Evolutionary conservation across 1,140 invertebrate species (phyloP), one percentile per base, ranked within the genome.

Genomic region (Macrotrachela quadricornifera): DNA sequence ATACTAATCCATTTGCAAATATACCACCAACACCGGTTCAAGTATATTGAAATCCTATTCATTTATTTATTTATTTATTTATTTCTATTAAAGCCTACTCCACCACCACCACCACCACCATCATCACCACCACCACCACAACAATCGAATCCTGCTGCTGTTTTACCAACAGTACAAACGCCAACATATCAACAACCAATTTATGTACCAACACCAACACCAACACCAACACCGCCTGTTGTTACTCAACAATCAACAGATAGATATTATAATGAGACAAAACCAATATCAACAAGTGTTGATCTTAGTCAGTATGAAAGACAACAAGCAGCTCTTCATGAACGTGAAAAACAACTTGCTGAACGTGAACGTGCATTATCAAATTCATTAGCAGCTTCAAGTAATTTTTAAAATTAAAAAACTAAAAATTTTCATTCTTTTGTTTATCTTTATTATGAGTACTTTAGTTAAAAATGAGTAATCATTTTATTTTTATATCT

Each of bases 331-430:
- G 13, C 2, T 4, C 13, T 14, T 14, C 1, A 13, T 37, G 82
- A 86, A 65, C 69, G 85, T 54, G 82, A 87, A 70, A 75, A 79
- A 49, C 85, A 84, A 73, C 80, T 83, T 38, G 78, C 81, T 62
- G 84, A 88, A 67, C 66, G 90, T 54, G 81, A 82, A 55, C 76
- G 83, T 60, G 21, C 78, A 83, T 64, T 87, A 91, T 66, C 84
- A 86, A 62, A 84, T 88, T 68, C 71, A 92, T 51, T 75, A 79
- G 55, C 78, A 79, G 58, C 76, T 78, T 16, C 73, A 79, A 50
- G 78, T 78, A 59, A 75, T 76, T 67, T 72, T 77, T 79, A 64
- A 68, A n/a, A 21, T 12, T 10, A 12, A n/a, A 40, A 50, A 50
- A 15, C 10, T 14, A 14, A 13, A n/a, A 38, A 6, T 40, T 40